Evolutionary conservation across 1,140 invertebrate species (phyloP).

Genomic region (Heliconius himera): DNA sequence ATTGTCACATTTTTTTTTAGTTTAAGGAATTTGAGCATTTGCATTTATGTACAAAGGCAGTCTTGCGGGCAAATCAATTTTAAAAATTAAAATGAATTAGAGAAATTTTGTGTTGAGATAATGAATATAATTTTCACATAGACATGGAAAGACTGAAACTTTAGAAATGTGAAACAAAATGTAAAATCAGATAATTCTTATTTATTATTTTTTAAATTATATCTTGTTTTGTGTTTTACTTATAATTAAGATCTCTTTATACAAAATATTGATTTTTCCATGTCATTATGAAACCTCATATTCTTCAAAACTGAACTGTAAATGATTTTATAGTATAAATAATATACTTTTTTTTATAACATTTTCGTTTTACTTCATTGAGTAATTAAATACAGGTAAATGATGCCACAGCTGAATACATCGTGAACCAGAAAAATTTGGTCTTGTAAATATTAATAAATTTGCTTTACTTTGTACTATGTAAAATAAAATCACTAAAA

Average conservation of each 20-base stretch:
- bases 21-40: neutral
- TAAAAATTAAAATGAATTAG: neutral
- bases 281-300: conserved; percentile 2
- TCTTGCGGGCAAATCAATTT: neutral
- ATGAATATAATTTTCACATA: conserved; percentile 2
- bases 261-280: conserved; percentile 11
- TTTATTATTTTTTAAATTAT: neutral
- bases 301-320: conserved; percentile 6
- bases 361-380: neutral
- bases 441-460: no score
- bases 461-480: no score
- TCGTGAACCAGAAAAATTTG: no score
- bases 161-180: neutral
- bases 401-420: no score
- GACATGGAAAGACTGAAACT: neutral
- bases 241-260: neutral
- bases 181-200: neutral
- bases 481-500: no score
- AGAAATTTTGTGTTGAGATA: neutral
- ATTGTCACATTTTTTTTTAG: neutral
- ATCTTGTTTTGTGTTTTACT: neutral
- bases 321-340: conserved; percentile 7
- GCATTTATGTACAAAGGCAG: neutral
- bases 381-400: neutral
- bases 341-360: neutral